A percentile compares a stretch with the other conserved stretches of the same genome.
Evolutionary conservation across 2,113 vertebrate genomes (phyloP).

Genomic region (Chamaea fasciata): DNA sequence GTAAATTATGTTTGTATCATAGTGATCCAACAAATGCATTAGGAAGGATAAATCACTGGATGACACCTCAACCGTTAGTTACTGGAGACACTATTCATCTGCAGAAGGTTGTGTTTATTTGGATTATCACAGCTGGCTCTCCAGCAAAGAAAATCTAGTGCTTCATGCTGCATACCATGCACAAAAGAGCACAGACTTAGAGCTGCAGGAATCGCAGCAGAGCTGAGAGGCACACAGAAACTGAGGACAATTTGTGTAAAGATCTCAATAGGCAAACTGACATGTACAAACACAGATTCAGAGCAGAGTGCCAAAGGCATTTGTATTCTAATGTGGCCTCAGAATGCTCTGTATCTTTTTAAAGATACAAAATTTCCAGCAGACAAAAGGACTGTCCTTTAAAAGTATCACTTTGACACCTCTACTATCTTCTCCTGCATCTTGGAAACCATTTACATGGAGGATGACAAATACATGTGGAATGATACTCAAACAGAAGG

Average conservation of each 20-base stretch:
- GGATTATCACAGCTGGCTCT: neutral
- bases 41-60: neutral
- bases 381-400: neutral
- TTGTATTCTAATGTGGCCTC: neutral
- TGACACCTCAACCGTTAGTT: neutral
- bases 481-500: neutral
- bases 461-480: neutral
- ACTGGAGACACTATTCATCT: neutral
- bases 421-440: neutral
- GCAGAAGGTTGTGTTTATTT: neutral
- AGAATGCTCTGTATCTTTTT: neutral
- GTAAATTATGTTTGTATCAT: neutral
- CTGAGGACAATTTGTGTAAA: neutral
- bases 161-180: neutral
- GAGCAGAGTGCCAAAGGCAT: neutral
- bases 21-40: neutral
- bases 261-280: neutral
- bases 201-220: neutral
- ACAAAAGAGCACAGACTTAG: neutral
- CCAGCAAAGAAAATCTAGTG: neutral
- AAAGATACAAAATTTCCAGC: neutral
- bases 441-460: neutral
- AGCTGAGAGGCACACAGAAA: neutral
- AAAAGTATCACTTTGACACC: neutral
- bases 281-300: neutral